phyloP scores from a whole-genome alignment of 2,888 invertebrate species.

The Stratiomys singularior region DNA sequence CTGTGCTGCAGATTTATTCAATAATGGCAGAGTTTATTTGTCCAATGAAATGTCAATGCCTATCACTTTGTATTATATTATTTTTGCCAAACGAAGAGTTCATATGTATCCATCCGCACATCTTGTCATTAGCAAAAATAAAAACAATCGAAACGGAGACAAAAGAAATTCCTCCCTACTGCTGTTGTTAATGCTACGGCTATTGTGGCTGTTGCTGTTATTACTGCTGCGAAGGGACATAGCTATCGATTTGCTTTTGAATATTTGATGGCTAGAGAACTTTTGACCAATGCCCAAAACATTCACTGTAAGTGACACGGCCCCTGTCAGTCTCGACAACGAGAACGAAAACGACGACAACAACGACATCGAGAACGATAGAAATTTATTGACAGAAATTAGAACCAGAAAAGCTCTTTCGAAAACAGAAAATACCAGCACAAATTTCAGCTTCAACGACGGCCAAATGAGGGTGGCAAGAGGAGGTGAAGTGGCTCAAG shows the following conservation, averaged over 20 bases:
- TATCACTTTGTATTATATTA: slow-evolving; percentile 33
- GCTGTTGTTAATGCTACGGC: neutral
- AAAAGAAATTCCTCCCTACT: slow-evolving; percentile 15
- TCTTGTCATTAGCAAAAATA: slow-evolving; percentile 22
- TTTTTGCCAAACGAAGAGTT: slow-evolving; percentile 25
- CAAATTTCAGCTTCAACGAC: neutral
- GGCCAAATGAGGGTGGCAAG: neutral
- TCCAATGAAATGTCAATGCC: slow-evolving; percentile 32
- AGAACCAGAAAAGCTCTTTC: slow-evolving; percentile 43
- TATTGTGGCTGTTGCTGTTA: no score
- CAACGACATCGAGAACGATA: slow-evolving; percentile 34
- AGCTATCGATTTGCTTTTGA: slow-evolving; percentile 45
- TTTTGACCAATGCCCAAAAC: slow-evolving; percentile 49
- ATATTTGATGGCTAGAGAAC: slow-evolving; percentile 46
- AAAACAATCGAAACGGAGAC: slow-evolving; percentile 8
- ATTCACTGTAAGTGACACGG: slow-evolving; percentile 41
- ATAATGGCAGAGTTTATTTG: neutral
- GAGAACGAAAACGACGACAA: neutral
- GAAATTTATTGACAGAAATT: slow-evolving; percentile 49
- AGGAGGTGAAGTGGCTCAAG: neutral
- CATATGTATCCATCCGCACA: slow-evolving; percentile 32
- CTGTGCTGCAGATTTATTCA: neutral
- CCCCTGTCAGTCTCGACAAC: slow-evolving; percentile 31
- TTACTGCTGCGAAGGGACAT: slow-evolving; percentile 34
- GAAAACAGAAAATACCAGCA: slow-evolving; percentile 27